These are phyloP conservation scores for Rhinogobio ventralis DNA, from an alignment of 2,797 vertebrate genomes.

Conservation along the genomic window DNA sequence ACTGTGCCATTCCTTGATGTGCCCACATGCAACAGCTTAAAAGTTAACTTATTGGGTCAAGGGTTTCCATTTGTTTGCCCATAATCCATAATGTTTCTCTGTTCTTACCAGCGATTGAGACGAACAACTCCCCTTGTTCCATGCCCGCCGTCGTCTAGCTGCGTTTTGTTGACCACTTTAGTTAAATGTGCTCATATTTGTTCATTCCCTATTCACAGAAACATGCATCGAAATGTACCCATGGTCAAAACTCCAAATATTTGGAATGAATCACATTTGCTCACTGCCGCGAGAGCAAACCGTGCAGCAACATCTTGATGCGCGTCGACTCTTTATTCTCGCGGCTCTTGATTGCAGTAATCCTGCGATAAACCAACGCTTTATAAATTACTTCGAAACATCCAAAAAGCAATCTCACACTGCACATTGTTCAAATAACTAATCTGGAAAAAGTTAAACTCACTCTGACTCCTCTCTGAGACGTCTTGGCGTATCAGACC, in stretches of 20 bases:
- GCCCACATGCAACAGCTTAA: slow-evolving; percentile 61
- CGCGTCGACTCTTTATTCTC: background rate
- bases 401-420: background rate
- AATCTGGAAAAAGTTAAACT: slow-evolving; percentile 7
- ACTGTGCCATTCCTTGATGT: slow-evolving; percentile 70
- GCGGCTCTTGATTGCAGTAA: background rate
- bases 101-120: background rate
- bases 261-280: background rate
- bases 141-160: slow-evolving; percentile 13
- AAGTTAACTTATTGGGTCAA: slow-evolving; percentile 14
- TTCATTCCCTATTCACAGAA: slow-evolving; percentile 4
- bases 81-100: slow-evolving; percentile 22
- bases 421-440: background rate
- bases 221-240: background rate
- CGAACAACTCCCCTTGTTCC: slow-evolving; percentile 22
- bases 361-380: background rate
- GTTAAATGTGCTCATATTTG: background rate
- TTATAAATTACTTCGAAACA: background rate
- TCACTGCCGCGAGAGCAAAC: slow-evolving; percentile 13
- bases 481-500: background rate
- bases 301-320: background rate
- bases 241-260: background rate
- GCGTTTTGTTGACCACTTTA: slow-evolving; percentile 5
- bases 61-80: background rate
- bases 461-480: background rate